These are phyloP conservation scores for Megalurothrips usitatus DNA, from an alignment of 2,888 invertebrate species.

Conservation along the genomic window DNA sequence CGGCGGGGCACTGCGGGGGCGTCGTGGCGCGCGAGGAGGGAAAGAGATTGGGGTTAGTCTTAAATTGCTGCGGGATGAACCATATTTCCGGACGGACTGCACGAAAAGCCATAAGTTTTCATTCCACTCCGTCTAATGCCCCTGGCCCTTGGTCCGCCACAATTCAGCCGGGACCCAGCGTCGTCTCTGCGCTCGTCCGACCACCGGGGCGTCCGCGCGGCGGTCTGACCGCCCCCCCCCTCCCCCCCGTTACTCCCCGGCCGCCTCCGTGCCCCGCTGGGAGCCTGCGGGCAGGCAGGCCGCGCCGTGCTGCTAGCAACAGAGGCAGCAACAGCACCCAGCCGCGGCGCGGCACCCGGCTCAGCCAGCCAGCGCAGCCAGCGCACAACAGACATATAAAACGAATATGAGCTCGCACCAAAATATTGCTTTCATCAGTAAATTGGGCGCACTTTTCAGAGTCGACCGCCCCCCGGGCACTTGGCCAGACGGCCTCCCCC, in stretches of 20 bases:
- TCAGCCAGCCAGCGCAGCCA: background rate
- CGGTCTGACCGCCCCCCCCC: background rate
- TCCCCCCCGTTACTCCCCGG: background rate
- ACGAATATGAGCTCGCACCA: conserved; percentile 21
- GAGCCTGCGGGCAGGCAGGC: no score
- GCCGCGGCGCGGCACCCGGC: background rate
- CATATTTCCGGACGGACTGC: background rate
- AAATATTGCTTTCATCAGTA: conserved; percentile 21
- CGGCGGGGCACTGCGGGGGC: background rate
- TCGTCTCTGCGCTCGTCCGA: background rate
- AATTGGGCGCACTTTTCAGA: conserved; percentile 11
- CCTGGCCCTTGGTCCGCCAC: conserved; percentile 6
- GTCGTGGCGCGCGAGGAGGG: background rate
- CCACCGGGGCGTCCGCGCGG: background rate
- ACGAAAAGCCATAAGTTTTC: conserved; percentile 16
- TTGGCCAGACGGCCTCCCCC: background rate
- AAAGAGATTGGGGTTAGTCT: background rate
- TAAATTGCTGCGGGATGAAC: conserved; percentile 1
- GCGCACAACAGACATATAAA: conserved; percentile 15
- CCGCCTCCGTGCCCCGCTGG: background rate
- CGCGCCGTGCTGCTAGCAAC: no score
- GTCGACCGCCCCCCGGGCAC: background rate
- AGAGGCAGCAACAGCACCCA: no score
- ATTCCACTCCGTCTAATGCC: conserved; percentile 6
- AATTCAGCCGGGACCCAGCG: background rate